Base-by-base conservation (phyloP, 2,888 invertebrate genomes). In the Apodemia hepburni region DNA sequence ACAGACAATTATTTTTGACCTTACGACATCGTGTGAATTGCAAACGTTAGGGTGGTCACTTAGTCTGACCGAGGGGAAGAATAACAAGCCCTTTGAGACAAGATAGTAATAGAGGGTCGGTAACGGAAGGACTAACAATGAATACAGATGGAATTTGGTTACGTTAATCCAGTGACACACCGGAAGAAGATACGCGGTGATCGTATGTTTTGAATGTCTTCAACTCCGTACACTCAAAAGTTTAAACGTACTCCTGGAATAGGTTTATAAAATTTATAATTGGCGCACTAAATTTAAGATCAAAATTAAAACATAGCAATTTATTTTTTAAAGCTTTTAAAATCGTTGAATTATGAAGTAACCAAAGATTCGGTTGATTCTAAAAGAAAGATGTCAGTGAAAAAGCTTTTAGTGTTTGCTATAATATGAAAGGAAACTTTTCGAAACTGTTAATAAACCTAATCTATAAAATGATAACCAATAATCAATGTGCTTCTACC, bases 1-100 rank as follows among this genome's bases (percentile, higher is more conserved):
- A 27, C 22, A 57, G 29, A 57, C 54, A 57, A 57, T 57, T 15
- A 57, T 57, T 57, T 57, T n/a, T 57, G 54, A 57, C 29, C 54
- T 57, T 54, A 27, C 22, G 7, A 54, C 15, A 54, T 54, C 54
- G 54, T 54, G 54, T 54, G 54, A 54, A 54, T 54, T 27, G 22
- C 27, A 15, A 54, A 54, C 54, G 27, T 54, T 54, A 54, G 54
- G 54, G 54, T 54, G 54, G 54, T 54, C 54, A 54, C 15, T 29
- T 54, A 54, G 54, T 54, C 27, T 54, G 45, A 27, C 15, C 54
- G 27, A 27, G 54, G 27, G 54, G 54, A 27, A 27, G 54, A 11
- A 54, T 27, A 54, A 54, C 54, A 54, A 54, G 54, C 11, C 54
- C 54, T 54, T 54, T 27, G 54, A 54, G 54, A 54, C 22, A 51